These are phyloP conservation scores for Drosophila mayri DNA, from an alignment of 1,140 invertebrate genomes.

Conservation along the genomic window DNA sequence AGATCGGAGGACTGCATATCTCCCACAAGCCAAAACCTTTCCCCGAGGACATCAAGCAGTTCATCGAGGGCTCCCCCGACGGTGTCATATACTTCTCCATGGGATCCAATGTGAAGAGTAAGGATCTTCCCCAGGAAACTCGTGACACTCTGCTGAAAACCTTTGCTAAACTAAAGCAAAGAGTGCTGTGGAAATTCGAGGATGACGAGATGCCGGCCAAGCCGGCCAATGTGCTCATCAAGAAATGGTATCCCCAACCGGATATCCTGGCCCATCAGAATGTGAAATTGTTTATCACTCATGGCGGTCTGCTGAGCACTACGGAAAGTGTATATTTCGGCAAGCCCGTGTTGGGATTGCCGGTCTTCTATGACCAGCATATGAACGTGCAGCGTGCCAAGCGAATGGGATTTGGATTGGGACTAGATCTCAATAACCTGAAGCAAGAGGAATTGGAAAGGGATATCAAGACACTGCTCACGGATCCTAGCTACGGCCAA, in stretches of 20 bases:
- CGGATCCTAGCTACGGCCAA: conserved; percentile 75
- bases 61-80: conserved; percentile 86
- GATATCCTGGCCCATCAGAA: conserved; percentile 90
- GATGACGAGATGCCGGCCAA: conserved; percentile 86
- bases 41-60: conserved; percentile 85
- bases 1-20: conserved; percentile 87
- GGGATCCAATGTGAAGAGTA: conserved; percentile 87
- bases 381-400: conserved; percentile 86
- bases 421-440: conserved; percentile 79
- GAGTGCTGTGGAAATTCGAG: conserved; percentile 90
- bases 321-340: conserved; percentile 90
- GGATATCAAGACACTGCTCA: conserved; percentile 76
- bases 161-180: conserved; percentile 87
- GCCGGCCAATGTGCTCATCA: conserved; percentile 88
- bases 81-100: conserved; percentile 88
- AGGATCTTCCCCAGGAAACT: conserved; percentile 86
- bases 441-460: conserved; percentile 69
- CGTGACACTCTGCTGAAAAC: conserved; percentile 86
- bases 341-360: conserved; percentile 90
- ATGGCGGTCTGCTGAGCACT: conserved; percentile 89
- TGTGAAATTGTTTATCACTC: conserved; percentile 89
- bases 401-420: conserved; percentile 85
- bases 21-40: conserved; percentile 79
- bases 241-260: conserved; percentile 90
- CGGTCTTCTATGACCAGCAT: conserved; percentile 88